phyloP scores from a whole-genome alignment of 2,888 invertebrate species.

The Meiosimyza decipiens region DNA sequence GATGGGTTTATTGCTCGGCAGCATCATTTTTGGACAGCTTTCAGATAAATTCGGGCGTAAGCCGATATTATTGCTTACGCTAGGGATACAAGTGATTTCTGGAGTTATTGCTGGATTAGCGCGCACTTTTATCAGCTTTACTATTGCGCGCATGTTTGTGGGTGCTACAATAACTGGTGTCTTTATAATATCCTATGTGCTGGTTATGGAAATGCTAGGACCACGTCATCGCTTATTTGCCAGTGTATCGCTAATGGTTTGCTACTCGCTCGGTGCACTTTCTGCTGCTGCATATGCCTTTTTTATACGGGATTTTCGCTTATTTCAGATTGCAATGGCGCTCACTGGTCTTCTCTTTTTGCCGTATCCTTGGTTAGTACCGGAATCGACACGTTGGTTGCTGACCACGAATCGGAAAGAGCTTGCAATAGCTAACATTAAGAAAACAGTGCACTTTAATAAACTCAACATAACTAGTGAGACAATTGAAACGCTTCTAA shows the following conservation, averaged over 20 bases:
- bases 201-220: constrained; percentile 81
- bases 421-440: constrained; percentile 73
- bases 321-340: constrained; percentile 76
- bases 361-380: constrained; percentile 80
- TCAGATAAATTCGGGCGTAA: constrained; percentile 80
- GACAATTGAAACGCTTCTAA: constrained; percentile 69
- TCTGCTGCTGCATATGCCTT: constrained; percentile 76
- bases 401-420: constrained; percentile 73
- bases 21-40: constrained; percentile 77
- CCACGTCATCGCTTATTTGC: constrained; percentile 75
- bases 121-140: constrained; percentile 76
- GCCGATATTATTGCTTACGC: constrained; percentile 77
- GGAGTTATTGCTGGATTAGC: constrained; percentile 76
- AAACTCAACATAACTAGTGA: constrained; percentile 71
- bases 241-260: constrained; percentile 79
- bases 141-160: constrained; percentile 74
- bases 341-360: constrained; percentile 76
- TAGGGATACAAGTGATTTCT: constrained; percentile 76
- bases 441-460: constrained; percentile 75
- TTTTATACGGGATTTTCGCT: constrained; percentile 76
- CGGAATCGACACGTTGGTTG: constrained; percentile 80
- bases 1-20: constrained; percentile 79
- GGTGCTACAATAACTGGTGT: constrained; percentile 82
- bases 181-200: constrained; percentile 81
- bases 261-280: constrained; percentile 79